Base-by-base conservation (phyloP, 1,140 invertebrate genomes). In the Neomicropteryx cornuta region DNA sequence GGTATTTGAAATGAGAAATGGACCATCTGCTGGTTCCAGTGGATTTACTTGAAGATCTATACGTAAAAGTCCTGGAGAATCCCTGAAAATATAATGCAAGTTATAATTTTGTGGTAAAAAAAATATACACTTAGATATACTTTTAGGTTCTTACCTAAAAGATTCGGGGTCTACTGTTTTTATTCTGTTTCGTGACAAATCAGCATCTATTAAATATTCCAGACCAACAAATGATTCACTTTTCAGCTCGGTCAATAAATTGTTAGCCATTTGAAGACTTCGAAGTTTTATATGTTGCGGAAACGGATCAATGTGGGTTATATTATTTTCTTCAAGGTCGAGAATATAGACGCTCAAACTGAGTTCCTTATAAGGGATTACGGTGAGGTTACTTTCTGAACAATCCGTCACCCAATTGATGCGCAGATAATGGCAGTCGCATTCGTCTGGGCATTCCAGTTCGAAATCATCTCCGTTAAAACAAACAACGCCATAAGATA, bases 351-450 rank as follows among this genome's bases (percentile, higher is more conserved):
- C 77, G 50, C 78, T 79, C 11, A 67, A 63, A 50, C 78, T 80
- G 21, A 82, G 66, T 41, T 79, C 75, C 17, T 72, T 66, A 50
- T 76, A 77, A 0, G 79, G 79, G 16, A 81, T 73, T 34, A 66
- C 66, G 2, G 79, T 81, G n/a, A 81, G 61, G 53, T 81, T 81
- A 54, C 77, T 81, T 48, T 81, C 77, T 0, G 80, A 83, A 48
- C 80, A 82, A 46, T 83, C 80, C 1, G 78, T 81, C 41, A 83
- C 79, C 79, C 77, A 81, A 56, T 81, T 81, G 52, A 81, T 75
- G 38, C 79, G 68, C 59, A 81, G 81, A 58, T 80, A 82, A 62
- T 82, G 76, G 51, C 79, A 82, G 51, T 81, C 77, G 49, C 80
- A 83, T 44, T 81, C 79, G 41, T 76, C 74, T 1, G 78, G 79